Evolutionary conservation across 2,113 vertebrate genomes (phyloP).

Genomic region (Glareola pratincola): DNA sequence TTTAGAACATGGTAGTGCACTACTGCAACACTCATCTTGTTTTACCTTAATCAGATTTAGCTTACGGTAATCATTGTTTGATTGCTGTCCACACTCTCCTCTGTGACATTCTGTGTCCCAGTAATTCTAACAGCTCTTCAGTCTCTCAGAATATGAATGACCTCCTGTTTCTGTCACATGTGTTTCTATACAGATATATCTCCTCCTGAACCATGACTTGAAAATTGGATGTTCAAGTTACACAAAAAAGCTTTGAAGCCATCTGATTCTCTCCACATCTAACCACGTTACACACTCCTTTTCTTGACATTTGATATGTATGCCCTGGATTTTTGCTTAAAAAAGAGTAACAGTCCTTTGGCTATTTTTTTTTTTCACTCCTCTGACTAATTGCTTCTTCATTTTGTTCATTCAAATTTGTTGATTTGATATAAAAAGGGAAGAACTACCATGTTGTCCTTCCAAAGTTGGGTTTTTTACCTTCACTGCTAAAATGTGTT

Average conservation of each 20-base stretch:
- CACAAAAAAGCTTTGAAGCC: not conserved
- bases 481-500: not conserved
- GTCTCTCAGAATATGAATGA: not conserved
- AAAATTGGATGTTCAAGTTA: not conserved
- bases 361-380: not conserved
- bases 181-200: not conserved
- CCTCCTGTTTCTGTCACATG: not conserved
- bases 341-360: not conserved
- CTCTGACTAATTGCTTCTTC: not conserved
- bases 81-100: not conserved
- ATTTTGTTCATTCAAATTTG: not conserved
- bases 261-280: not conserved
- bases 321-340: not conserved
- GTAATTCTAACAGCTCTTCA: not conserved
- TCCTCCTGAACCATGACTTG: not conserved
- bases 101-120: not conserved
- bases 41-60: not conserved
- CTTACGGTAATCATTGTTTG: not conserved
- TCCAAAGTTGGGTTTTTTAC: not conserved
- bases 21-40: not conserved
- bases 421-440: not conserved
- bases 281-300: not conserved
- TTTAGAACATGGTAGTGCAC: not conserved
- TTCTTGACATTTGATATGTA: not conserved
- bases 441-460: not conserved